A percentile compares a stretch with the other conserved stretches of the same genome.
These are phyloP conservation scores for Tangara arthus DNA, from an alignment of 2,797 vertebrate genomes.

Conservation along the genomic window DNA sequence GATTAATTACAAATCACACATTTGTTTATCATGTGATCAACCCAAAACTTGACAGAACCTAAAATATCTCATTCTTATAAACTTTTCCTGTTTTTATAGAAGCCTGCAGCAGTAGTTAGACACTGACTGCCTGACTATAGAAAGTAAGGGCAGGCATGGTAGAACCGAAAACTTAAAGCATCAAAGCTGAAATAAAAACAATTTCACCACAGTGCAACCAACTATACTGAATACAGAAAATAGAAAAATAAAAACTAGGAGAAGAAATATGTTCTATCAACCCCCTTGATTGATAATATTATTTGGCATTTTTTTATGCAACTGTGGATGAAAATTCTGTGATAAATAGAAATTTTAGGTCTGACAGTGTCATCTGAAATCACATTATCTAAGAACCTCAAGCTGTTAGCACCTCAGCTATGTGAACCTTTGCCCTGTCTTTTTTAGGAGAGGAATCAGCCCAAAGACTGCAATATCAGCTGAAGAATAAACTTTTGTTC, in stretches of 20 bases:
- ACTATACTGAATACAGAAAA: background rate
- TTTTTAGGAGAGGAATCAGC: background rate
- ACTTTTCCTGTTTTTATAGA: background rate
- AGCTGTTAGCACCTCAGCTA: background rate
- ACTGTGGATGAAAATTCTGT: background rate
- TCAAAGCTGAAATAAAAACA: background rate
- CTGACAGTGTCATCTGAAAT: background rate
- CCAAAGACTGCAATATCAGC: background rate
- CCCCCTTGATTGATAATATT: background rate
- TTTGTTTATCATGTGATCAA: background rate
- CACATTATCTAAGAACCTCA: background rate
- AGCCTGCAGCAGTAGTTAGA: background rate
- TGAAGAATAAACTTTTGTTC: background rate
- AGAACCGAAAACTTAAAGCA: background rate
- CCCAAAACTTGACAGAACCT: background rate
- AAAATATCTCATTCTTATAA: background rate
- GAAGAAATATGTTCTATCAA: background rate
- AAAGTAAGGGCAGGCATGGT: background rate
- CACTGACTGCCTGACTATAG: background rate
- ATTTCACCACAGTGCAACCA: background rate
- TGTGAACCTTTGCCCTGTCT: background rate
- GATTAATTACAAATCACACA: background rate
- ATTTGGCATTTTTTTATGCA: background rate
- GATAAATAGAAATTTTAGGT: background rate
- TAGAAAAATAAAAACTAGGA: background rate